Evolutionary conservation across 2,113 vertebrate genomes (phyloP).

Genomic region (Myiagra hebetior): DNA sequence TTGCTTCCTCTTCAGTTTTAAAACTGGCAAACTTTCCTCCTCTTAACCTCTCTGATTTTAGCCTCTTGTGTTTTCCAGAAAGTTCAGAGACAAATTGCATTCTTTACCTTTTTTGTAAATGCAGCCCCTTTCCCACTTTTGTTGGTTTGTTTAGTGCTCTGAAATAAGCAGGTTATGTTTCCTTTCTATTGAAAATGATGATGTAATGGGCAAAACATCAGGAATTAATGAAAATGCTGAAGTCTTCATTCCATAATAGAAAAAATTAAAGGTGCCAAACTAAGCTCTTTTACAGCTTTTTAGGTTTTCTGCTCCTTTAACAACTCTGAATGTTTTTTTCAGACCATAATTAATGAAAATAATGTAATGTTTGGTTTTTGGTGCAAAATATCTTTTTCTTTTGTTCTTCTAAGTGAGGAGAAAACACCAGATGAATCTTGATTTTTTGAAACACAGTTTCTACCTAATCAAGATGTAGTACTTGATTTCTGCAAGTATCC

Average conservation of each 20-base stretch:
- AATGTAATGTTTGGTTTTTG: background rate
- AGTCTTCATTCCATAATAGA: background rate
- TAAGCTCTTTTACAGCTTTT: background rate
- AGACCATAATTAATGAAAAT: background rate
- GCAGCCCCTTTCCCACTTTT: background rate
- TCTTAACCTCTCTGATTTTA: background rate
- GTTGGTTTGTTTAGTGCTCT: background rate
- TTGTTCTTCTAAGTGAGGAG: background rate
- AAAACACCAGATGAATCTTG: background rate
- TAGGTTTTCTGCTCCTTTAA: background rate
- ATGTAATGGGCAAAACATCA: background rate
- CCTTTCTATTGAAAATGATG: background rate
- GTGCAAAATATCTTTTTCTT: background rate
- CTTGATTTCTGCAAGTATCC: background rate
- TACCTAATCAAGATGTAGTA: background rate
- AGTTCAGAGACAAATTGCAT: background rate
- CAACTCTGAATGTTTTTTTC: background rate
- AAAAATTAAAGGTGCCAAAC: background rate
- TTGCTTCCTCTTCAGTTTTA: background rate
- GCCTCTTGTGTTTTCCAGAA: background rate
- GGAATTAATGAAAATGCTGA: slow-evolving; percentile 28
- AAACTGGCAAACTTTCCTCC: background rate
- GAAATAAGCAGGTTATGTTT: background rate
- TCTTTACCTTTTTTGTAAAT: background rate
- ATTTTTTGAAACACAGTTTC: background rate